Conservation (phyloP, 1,140 invertebrate species). For the Nebria ingens region DNA sequence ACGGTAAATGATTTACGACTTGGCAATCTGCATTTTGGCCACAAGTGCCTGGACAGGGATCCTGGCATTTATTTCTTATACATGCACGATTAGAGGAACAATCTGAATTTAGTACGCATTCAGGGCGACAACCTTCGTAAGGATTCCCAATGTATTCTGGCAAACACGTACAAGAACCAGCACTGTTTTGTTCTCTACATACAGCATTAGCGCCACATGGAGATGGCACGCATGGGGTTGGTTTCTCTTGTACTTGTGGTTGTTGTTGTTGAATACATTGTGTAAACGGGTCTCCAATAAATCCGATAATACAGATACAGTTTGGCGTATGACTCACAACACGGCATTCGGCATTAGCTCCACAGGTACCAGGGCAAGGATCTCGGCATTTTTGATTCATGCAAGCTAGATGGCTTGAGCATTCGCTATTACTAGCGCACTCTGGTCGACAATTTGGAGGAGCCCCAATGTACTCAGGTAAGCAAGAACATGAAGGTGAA, state of each 20-base stretch:
- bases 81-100: conserved; percentile 71
- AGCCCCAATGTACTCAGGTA: conserved; percentile 56
- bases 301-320: conserved; percentile 53
- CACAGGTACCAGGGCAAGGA: conserved; percentile 63
- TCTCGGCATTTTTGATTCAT: conserved; percentile 59
- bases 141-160: conserved; percentile 64
- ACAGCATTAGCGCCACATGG: conserved; percentile 67
- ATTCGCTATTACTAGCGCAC: conserved; percentile 65
- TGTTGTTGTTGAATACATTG: conserved; percentile 41
- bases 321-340: conserved; percentile 60
- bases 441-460: conserved; percentile 66
- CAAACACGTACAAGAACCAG: conserved; percentile 54
- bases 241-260: conserved; percentile 25
- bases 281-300: conserved; percentile 56
- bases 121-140: conserved; percentile 65
- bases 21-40: conserved; percentile 72
- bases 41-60: conserved; percentile 71
- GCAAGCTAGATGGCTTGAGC: conserved; percentile 57
- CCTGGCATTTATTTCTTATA: conserved; percentile 64
- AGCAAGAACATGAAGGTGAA: conserved; percentile 55
- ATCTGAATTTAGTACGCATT: conserved; percentile 70
- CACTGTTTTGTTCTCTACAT: conserved; percentile 48
- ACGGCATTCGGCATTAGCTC: conserved; percentile 55
- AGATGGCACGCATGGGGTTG: conserved; percentile 55
- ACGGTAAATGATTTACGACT: conserved; percentile 71